These are phyloP conservation scores for Caenorhabditis sulstoni DNA, from an alignment of 2,888 invertebrate species.

Conservation along the genomic window DNA sequence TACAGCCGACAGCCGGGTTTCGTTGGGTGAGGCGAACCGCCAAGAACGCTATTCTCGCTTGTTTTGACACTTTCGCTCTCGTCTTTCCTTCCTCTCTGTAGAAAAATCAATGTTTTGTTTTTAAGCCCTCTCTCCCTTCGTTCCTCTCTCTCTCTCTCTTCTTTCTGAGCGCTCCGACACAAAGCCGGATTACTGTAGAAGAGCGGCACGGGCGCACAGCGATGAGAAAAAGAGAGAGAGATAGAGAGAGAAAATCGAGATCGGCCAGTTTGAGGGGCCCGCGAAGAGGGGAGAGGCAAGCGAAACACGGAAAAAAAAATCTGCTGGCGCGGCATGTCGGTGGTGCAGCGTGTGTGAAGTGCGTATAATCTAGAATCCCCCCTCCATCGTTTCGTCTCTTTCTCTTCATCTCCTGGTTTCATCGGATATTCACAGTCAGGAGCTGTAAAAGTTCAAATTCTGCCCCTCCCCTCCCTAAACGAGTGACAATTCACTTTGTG, in stretches of 20 bases:
- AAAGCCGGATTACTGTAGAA: slow-evolving; percentile 59
- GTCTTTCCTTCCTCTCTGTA: background rate
- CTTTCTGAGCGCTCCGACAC: slow-evolving; percentile 10
- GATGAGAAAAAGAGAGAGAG: background rate
- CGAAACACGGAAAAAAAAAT: slow-evolving; percentile 20
- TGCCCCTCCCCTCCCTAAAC: background rate
- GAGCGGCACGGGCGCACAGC: too few species aligned
- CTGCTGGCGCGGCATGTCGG: slow-evolving; percentile 13
- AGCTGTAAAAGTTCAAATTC: slow-evolving; percentile 3
- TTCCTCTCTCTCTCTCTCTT: too few species aligned
- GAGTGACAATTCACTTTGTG: background rate
- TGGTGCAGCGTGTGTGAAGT: background rate
- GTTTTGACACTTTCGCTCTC: slow-evolving; percentile 35
- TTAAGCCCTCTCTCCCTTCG: background rate
- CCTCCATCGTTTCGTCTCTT: slow-evolving; percentile 10
- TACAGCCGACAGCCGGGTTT: too few species aligned
- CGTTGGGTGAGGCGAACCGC: background rate
- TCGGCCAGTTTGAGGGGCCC: slow-evolving; percentile 6
- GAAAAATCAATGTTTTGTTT: slow-evolving; percentile 51
- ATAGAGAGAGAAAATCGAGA: slow-evolving; percentile 21
- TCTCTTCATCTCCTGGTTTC: background rate
- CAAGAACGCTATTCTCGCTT: slow-evolving; percentile 1
- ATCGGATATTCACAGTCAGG: background rate
- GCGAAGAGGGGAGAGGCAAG: too few species aligned
- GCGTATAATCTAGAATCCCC: slow-evolving; percentile 33